These are phyloP conservation scores for Brachirus orientalis DNA, from an alignment of 2,113 vertebrate species.

Conservation along the genomic window DNA sequence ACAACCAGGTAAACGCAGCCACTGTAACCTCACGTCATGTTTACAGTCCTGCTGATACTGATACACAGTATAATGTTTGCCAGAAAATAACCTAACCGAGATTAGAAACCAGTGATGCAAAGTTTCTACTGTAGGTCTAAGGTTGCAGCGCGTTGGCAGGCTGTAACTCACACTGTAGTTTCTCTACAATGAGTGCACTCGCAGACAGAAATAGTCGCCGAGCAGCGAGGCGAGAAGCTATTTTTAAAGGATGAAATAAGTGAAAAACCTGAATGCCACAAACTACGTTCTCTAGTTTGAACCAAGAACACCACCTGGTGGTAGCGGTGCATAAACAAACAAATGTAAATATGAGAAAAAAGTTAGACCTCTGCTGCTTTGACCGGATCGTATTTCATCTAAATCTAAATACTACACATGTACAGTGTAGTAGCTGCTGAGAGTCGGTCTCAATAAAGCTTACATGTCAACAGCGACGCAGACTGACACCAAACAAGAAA, in stretches of 20 bases:
- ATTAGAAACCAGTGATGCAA: neutral
- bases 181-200: neutral
- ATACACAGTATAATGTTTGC: neutral
- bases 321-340: slow-evolving; percentile 6
- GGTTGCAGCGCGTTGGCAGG: neutral
- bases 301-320: neutral
- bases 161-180: neutral
- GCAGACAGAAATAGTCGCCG: neutral
- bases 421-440: too few species aligned
- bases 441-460: neutral
- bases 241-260: neutral
- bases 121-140: neutral
- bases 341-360: too few species aligned
- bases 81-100: neutral
- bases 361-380: too few species aligned
- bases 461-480: neutral
- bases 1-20: too few species aligned
- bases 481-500: neutral
- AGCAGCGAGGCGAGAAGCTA: neutral
- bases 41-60: slow-evolving; percentile 6
- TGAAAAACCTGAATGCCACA: neutral
- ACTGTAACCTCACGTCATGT: neutral
- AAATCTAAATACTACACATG: neutral
- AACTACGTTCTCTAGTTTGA: neutral
- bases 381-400: neutral